Percentiles rank a stretch among this genome's conserved stretches.
These are phyloP conservation scores for Gopherus evgoodei DNA, from an alignment of 2,113 vertebrate genomes.

Conservation along the genomic window DNA sequence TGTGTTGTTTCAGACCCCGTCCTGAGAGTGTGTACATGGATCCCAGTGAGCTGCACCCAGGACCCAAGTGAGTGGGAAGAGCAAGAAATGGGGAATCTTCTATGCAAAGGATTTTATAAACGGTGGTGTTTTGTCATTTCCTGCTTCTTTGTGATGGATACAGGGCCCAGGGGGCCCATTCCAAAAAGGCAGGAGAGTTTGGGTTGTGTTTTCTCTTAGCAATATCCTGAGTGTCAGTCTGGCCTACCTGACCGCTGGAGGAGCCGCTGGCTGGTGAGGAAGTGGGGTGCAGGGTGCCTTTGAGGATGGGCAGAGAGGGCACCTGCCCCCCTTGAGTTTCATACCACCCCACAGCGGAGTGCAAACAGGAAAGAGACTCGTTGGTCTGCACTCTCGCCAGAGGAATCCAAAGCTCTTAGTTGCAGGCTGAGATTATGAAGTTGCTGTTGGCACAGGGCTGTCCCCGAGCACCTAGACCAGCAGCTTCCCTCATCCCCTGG, in stretches of 20 bases:
- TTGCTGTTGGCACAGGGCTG: background rate
- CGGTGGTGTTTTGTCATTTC: background rate
- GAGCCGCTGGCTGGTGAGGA: background rate
- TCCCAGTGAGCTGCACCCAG: background rate
- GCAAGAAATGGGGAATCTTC: rapidly evolving
- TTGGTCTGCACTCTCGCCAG: background rate
- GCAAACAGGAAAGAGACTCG: background rate
- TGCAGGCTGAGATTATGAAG: background rate
- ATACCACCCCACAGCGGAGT: background rate
- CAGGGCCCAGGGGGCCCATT: background rate
- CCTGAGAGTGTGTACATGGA: background rate
- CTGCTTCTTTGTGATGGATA: rapidly evolving
- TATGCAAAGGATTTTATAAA: background rate
- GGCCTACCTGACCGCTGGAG: background rate
- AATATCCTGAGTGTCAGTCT: background rate
- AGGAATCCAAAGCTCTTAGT: background rate
- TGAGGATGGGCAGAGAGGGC: too few species aligned
- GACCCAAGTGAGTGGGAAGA: rapidly evolving
- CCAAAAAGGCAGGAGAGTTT: background rate
- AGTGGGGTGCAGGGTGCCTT: background rate
- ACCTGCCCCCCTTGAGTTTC: background rate
- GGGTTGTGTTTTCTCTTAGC: background rate
- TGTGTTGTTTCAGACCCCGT: background rate
- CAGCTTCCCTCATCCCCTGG: background rate
- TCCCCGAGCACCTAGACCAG: background rate